A percentile compares a stretch with the other conserved stretches of the same genome.
Conservation (phyloP, 2,797 vertebrate species). For the Scyliorhinus canicula region DNA sequence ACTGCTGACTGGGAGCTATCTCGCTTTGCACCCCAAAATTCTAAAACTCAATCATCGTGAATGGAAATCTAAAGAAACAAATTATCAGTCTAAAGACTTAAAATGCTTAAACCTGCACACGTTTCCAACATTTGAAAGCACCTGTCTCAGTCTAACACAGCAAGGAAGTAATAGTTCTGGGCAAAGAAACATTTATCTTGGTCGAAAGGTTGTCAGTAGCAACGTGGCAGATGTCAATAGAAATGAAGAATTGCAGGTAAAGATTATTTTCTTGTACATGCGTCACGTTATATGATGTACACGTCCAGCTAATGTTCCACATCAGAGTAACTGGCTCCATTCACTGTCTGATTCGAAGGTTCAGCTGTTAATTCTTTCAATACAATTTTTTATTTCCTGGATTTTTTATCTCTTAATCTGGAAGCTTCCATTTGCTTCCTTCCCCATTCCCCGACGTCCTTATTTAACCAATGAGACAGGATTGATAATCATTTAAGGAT, state of each 20-base stretch:
- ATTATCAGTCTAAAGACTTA: background rate
- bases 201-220: slow-evolving; percentile 54
- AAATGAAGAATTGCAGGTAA: slow-evolving; percentile 53
- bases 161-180: slow-evolving; percentile 50
- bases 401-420: background rate
- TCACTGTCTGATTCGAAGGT: background rate
- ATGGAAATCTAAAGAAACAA: background rate
- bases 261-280: slow-evolving; percentile 55
- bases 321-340: background rate
- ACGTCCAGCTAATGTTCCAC: background rate
- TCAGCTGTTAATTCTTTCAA: background rate
- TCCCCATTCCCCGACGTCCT: background rate
- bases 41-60: background rate
- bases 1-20: background rate
- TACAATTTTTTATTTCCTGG: background rate
- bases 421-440: background rate
- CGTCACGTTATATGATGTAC: slow-evolving; percentile 50
- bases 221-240: slow-evolving; percentile 54
- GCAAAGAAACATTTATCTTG: slow-evolving; percentile 51
- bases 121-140: slow-evolving; percentile 40
- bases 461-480: too few species aligned
- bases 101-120: slow-evolving; percentile 6
- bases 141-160: slow-evolving; percentile 45
- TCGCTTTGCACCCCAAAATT: too few species aligned
- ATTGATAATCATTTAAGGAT: background rate